phyloP scores from a whole-genome alignment of 2,113 vertebrate species.

The Pedetes capensis region DNA sequence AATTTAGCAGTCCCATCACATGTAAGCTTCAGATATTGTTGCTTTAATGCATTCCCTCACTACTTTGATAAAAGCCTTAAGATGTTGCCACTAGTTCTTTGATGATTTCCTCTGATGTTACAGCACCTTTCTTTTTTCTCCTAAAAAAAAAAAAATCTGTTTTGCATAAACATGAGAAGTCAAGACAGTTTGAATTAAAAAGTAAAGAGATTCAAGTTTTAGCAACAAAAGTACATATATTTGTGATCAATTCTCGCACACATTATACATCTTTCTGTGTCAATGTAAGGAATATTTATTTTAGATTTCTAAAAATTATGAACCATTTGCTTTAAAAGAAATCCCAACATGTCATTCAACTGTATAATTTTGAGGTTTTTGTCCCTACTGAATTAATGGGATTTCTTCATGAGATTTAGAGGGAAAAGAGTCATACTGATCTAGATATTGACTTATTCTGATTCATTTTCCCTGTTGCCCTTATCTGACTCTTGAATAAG shows the following conservation, averaged over 20 bases:
- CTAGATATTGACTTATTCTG: constrained; percentile 35
- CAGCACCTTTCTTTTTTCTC: constrained; percentile 76
- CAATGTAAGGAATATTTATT: constrained; percentile 53
- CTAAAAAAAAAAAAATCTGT: constrained; percentile 79
- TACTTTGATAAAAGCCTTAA: constrained; percentile 87
- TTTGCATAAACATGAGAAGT: constrained; percentile 85
- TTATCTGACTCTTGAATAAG: constrained; percentile 10
- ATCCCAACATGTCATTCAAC: not conserved
- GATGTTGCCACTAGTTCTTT: constrained; percentile 85
- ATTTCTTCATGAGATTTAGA: constrained; percentile 54
- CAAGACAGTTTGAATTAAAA: constrained; percentile 80
- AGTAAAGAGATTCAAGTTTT: constrained; percentile 77
- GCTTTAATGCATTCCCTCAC: constrained; percentile 87
- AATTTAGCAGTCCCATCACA: constrained; percentile 80
- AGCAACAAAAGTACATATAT: constrained; percentile 71
- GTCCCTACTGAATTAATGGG: constrained; percentile 11
- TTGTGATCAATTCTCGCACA: constrained; percentile 29
- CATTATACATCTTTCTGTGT: constrained; percentile 21
- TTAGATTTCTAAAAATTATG: constrained; percentile 49
- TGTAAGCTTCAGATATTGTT: constrained; percentile 80
- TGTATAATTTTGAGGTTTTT: constrained; percentile 44
- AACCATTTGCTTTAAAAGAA: constrained; percentile 25
- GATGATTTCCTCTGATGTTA: constrained; percentile 88
- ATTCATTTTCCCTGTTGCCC: not conserved
- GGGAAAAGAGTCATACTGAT: constrained; percentile 19